A percentile compares a stretch with the other conserved stretches of the same genome.
phyloP scores from a whole-genome alignment of 2,888 invertebrate genomes.

The Dasysyrphus tricinctus region DNA sequence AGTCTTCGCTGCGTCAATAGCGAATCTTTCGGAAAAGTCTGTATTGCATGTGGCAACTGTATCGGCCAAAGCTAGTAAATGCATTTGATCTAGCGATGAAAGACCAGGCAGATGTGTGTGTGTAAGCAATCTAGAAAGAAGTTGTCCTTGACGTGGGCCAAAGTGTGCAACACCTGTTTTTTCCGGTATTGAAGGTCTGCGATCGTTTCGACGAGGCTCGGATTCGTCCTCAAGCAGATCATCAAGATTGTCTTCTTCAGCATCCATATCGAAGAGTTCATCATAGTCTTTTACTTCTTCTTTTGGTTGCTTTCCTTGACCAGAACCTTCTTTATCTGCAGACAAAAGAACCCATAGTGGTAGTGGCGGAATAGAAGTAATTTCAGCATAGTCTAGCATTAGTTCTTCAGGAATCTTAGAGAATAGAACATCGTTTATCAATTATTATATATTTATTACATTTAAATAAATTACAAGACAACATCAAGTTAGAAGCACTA shows the following conservation, averaged over 20 bases:
- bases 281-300: slow-evolving; percentile 89
- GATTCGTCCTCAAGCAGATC: slow-evolving; percentile 91
- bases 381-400: slow-evolving; percentile 96
- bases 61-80: slow-evolving; percentile 98
- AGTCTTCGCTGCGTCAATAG: slow-evolving; percentile 88
- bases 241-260: slow-evolving; percentile 92
- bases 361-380: slow-evolving; percentile 98
- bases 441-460: background rate
- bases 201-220: slow-evolving; percentile 86
- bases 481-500: slow-evolving; percentile 4
- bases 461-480: background rate
- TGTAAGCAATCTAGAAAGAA: slow-evolving; percentile 94
- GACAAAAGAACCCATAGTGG: slow-evolving; percentile 98
- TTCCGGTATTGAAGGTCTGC: slow-evolving; percentile 88
- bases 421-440: background rate
- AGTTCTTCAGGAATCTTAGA: slow-evolving; percentile 91
- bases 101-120: slow-evolving; percentile 97
- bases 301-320: slow-evolving; percentile 76
- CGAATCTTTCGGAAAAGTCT: slow-evolving; percentile 92
- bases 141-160: slow-evolving; percentile 93
- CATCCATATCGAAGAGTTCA: slow-evolving; percentile 93
- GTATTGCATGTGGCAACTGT: slow-evolving; percentile 97
- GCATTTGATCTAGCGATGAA: slow-evolving; percentile 99
- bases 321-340: slow-evolving; percentile 94
- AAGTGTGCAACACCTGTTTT: slow-evolving; percentile 92